Conservation (phyloP, 2,797 vertebrate genomes). For the Argyrosomus regius region DNA sequence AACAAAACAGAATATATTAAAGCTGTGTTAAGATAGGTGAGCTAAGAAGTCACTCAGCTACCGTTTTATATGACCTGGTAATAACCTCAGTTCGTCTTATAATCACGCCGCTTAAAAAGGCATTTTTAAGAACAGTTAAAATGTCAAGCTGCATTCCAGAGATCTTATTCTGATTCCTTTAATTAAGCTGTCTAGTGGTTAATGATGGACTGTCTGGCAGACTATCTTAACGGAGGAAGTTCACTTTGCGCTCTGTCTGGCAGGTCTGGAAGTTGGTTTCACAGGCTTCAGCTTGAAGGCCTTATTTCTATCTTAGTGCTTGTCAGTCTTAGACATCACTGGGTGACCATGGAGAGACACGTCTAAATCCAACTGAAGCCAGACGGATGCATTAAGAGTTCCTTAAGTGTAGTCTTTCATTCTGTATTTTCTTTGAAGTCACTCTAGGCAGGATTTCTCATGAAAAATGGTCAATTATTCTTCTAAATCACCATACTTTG, state of each 20-base stretch:
- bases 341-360: conserved; percentile 8
- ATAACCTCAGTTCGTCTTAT: conserved; percentile 67
- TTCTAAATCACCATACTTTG: not conserved
- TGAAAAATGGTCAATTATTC: conserved; percentile 7
- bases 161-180: conserved; percentile 71
- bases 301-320: conserved; percentile 17
- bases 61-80: conserved; percentile 64
- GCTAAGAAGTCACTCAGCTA: conserved; percentile 38
- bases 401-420: conserved; percentile 13
- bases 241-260: conserved; percentile 46
- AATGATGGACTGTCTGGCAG: conserved; percentile 72
- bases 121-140: conserved; percentile 71
- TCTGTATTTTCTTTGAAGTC: conserved; percentile 10
- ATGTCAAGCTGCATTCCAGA: conserved; percentile 72
- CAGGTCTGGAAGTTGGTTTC: conserved; percentile 29
- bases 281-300: conserved; percentile 15
- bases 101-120: conserved; percentile 53
- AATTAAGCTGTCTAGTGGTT: conserved; percentile 76
- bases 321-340: conserved; percentile 30
- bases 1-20: conserved; percentile 38
- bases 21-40: conserved; percentile 30
- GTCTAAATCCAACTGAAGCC: conserved; percentile 10
- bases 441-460: not conserved
- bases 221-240: conserved; percentile 38
- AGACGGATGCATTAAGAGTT: conserved; percentile 7